These are phyloP conservation scores for Phenganax marumi DNA, from an alignment of 92 coral and sea anemone species.

Conservation along the genomic window DNA sequence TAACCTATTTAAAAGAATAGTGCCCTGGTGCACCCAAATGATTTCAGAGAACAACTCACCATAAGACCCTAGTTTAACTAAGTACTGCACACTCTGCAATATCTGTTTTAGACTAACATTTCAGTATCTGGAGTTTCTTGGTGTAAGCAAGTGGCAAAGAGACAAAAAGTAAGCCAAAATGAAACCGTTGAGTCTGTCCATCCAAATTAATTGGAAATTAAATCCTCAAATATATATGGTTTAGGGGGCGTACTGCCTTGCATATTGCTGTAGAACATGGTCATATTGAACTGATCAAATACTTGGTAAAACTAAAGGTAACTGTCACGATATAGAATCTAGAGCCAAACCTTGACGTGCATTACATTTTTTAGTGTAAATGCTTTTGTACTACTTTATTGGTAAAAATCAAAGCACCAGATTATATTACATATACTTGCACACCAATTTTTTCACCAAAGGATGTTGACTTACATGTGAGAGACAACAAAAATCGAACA, in stretches of 20 bases:
- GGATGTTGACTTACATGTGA: constrained; percentile 66
- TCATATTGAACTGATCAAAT: constrained; percentile 66
- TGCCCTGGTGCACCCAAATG: too few relatives aligned
- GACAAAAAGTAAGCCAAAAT: constrained; percentile 71
- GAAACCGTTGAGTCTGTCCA: too few relatives aligned
- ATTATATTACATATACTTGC: too few relatives aligned
- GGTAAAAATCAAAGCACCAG: background rate
- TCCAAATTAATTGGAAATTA: background rate
- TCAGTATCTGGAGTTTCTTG: constrained; percentile 76
- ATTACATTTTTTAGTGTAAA: background rate
- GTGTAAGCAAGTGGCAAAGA: constrained; percentile 66
- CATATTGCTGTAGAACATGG: constrained; percentile 92
- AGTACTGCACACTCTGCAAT: background rate
- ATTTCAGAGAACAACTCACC: background rate
- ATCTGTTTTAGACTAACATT: constrained; percentile 63
- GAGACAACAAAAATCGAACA: constrained; percentile 69
- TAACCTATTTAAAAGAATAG: too few relatives aligned
- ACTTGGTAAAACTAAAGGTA: constrained; percentile 74
- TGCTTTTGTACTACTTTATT: background rate
- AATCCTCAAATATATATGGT: background rate
- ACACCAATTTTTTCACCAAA: constrained; percentile 29
- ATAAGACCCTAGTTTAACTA: background rate
- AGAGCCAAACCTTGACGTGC: background rate
- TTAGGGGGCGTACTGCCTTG: constrained; percentile 80
- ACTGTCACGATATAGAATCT: too few relatives aligned